phyloP scores from a whole-genome alignment of 2,888 invertebrate species.

The Mylabris sibirica region DNA sequence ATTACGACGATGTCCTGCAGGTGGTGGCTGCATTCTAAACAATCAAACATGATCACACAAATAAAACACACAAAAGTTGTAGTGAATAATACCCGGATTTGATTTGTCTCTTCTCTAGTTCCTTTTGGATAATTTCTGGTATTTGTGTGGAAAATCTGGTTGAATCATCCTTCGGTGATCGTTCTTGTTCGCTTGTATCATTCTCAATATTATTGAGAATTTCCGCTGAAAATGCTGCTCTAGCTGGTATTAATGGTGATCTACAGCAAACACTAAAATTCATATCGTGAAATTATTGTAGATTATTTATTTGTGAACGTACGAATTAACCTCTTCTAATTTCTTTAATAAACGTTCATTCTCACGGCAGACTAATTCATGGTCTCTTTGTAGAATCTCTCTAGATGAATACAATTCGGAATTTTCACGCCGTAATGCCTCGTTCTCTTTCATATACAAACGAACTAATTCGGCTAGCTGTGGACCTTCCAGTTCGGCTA shows the following conservation, averaged over 20 bases:
- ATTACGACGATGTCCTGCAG: conserved; percentile 47
- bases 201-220: conserved; percentile 49
- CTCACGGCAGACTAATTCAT: conserved; percentile 88
- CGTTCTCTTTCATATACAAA: conserved; percentile 84
- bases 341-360: conserved; percentile 89
- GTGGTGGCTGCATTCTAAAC: conserved; percentile 32
- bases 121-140: conserved; percentile 72
- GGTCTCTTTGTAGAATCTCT: conserved; percentile 84
- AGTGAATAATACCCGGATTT: conserved; percentile 63
- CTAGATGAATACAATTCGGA: conserved; percentile 81
- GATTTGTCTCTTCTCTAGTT: conserved; percentile 68
- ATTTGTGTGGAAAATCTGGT: conserved; percentile 53
- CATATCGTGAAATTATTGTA: conserved; percentile 21
- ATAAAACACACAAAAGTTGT: neutral
- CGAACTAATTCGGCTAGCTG: conserved; percentile 85
- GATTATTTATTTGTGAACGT: conserved; percentile 59
- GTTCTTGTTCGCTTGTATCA: conserved; percentile 64
- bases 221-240: conserved; percentile 74
- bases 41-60: neutral
- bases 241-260: conserved; percentile 81
- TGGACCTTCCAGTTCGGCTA: conserved; percentile 77
- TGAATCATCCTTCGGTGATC: conserved; percentile 51
- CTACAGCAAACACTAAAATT: conserved; percentile 76
- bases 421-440: conserved; percentile 82
- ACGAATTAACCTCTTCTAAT: conserved; percentile 88